These are phyloP conservation scores for Neotragus pygmaeus DNA, from an alignment of 2,113 vertebrate species.

Conservation along the genomic window DNA sequence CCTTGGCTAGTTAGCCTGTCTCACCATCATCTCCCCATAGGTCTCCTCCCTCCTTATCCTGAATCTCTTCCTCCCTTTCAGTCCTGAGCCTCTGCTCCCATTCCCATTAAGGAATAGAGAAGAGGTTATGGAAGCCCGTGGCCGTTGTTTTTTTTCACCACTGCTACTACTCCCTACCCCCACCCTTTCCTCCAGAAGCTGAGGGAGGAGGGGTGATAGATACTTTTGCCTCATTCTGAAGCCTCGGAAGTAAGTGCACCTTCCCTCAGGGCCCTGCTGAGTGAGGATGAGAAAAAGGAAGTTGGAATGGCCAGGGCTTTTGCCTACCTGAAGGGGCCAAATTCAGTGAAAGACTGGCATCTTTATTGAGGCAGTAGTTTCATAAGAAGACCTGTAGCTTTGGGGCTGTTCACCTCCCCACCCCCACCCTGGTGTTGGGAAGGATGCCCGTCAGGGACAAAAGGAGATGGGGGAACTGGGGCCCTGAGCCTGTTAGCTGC, in stretches of 20 bases:
- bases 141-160: background rate
- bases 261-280: background rate
- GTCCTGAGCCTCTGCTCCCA: background rate
- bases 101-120: background rate
- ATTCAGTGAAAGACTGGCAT: background rate
- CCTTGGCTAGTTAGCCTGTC: background rate
- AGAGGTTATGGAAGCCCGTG: background rate
- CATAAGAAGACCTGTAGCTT: slow-evolving; percentile 44
- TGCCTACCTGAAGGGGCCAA: background rate
- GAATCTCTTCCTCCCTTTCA: background rate
- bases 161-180: background rate
- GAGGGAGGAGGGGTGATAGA: background rate
- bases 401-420: background rate
- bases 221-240: slow-evolving; percentile 22
- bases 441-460: slow-evolving; percentile 59
- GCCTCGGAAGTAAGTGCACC: background rate
- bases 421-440: slow-evolving; percentile 41
- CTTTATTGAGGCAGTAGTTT: slow-evolving; percentile 30
- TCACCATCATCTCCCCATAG: background rate
- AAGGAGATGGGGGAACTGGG: slow-evolving; percentile 52
- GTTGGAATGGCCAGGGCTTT: background rate
- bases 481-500: slow-evolving; percentile 42
- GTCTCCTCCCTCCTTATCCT: background rate
- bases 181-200: background rate
- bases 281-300: background rate